Evolutionary conservation across 2,797 vertebrate genomes (phyloP), one percentile per base, ranked within the genome.

Genomic region (Falco columbarius): DNA sequence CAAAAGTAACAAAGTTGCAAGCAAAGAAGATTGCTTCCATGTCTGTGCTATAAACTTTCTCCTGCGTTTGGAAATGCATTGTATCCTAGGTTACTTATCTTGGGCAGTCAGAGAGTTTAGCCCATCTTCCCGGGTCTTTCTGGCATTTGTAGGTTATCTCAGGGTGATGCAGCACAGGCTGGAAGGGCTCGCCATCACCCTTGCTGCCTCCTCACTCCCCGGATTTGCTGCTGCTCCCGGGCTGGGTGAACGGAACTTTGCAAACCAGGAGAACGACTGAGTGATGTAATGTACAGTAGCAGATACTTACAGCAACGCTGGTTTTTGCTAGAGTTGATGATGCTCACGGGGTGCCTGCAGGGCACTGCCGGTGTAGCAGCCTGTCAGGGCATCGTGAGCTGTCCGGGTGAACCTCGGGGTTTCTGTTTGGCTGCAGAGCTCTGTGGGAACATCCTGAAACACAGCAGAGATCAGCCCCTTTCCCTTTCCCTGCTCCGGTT

Each of bases 251-350:
- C 3, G 4, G 17, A n/a, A 22, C 36, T 10, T 63, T 34, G 8
- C 59, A 22, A 22, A 10, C 47, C 36, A 17, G 47, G 47, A 52
- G 23, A 27, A 16, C 7, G 16, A 27, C 36, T 12, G 23, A 24
- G 20, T 9, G 58, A n/a, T 12, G 9, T 1, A 12, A n/a, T 10
- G 9, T 1, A 12, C 3, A 2, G 3, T 3, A 22, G 58, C 29
- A 62, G 56, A 18, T 19, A 14, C 4, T 24, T 32, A 26, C 24
- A 26, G 46, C n/a, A 63, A 42, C 5, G 15, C 24, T 42, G 5
- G 1, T 8, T n/a, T 63, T 77, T 63, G 59, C 36, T 16, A 6
- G 0, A n/a, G 17, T 11, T 7, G 59, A 47, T 7, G 59, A 47
- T 29, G 59, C 47, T 27, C 4, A 8, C 36, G 10, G 59, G 22